A percentile compares a stretch with the other conserved stretches of the same genome.
These are phyloP conservation scores for Oryzaephilus surinamensis DNA, from an alignment of 1,140 invertebrate genomes.

Conservation along the genomic window DNA sequence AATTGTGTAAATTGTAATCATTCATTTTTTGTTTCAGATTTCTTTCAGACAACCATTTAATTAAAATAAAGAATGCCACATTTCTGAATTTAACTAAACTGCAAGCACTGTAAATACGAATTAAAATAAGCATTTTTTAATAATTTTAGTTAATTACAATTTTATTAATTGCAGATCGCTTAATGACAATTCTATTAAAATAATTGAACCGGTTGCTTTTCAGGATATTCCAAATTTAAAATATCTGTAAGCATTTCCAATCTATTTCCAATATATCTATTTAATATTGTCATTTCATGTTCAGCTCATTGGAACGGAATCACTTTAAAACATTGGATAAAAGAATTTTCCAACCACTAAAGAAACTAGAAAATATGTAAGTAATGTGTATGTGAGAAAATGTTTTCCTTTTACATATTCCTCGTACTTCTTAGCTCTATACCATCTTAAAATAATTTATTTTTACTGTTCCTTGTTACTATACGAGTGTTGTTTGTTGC, in stretches of 20 bases:
- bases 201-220: constrained; percentile 27
- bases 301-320: constrained; percentile 37
- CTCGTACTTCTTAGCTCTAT: constrained; percentile 1
- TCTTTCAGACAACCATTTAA: constrained; percentile 15
- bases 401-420: neutral
- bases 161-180: constrained; percentile 24
- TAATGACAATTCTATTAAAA: constrained; percentile 30
- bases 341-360: constrained; percentile 36
- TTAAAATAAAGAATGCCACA: constrained; percentile 10
- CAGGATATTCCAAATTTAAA: constrained; percentile 23
- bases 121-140: constrained; percentile 24
- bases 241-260: constrained; percentile 30
- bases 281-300: constrained; percentile 12
- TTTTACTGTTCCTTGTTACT: no score
- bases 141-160: constrained; percentile 35
- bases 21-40: constrained; percentile 16
- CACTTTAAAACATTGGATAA: constrained; percentile 36
- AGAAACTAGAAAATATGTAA: constrained; percentile 40
- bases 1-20: no score
- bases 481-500: no score
- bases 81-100: constrained; percentile 16
- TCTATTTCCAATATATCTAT: neutral
- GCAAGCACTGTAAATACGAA: constrained; percentile 26
- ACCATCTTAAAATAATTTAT: neutral
- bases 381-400: constrained; percentile 13